Evolutionary conservation across 2,113 vertebrate species (phyloP).

Genomic region (Grus americana): DNA sequence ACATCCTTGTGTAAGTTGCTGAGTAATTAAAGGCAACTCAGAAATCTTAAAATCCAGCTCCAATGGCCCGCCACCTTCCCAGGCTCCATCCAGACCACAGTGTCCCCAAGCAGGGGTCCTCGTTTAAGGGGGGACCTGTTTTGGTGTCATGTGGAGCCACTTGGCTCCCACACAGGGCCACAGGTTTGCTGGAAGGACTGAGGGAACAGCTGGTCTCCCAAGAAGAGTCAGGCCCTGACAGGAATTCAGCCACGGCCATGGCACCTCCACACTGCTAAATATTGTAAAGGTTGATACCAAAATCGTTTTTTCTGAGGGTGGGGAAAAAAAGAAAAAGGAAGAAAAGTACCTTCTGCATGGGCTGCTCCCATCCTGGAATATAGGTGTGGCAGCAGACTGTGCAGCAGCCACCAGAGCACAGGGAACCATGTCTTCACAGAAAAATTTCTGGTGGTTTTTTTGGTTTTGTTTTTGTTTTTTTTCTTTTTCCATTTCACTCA

Average conservation of each 20-base stretch:
- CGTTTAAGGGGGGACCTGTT: background rate
- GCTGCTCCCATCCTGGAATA: accelerated
- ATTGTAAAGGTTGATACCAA: accelerated
- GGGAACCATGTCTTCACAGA: background rate
- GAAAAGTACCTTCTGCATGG: background rate
- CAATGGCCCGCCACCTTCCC: background rate
- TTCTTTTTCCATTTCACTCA: too few relatives aligned
- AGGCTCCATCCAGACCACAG: background rate
- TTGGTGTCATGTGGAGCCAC: background rate
- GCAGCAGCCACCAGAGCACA: background rate
- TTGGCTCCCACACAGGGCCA: background rate
- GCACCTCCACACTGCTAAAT: background rate
- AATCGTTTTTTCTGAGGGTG: background rate
- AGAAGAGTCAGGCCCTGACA: background rate
- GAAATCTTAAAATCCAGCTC: background rate
- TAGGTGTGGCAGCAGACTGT: background rate
- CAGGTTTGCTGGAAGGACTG: background rate
- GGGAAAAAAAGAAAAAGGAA: background rate
- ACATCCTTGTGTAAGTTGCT: background rate
- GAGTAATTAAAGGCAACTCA: background rate
- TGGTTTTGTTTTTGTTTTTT: too few relatives aligned
- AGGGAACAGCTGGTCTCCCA: background rate
- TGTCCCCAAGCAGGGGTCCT: accelerated
- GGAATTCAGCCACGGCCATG: accelerated
- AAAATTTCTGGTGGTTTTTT: too few relatives aligned